phyloP scores from a whole-genome alignment of 1,140 invertebrate genomes.

The Drosophila rufa region DNA sequence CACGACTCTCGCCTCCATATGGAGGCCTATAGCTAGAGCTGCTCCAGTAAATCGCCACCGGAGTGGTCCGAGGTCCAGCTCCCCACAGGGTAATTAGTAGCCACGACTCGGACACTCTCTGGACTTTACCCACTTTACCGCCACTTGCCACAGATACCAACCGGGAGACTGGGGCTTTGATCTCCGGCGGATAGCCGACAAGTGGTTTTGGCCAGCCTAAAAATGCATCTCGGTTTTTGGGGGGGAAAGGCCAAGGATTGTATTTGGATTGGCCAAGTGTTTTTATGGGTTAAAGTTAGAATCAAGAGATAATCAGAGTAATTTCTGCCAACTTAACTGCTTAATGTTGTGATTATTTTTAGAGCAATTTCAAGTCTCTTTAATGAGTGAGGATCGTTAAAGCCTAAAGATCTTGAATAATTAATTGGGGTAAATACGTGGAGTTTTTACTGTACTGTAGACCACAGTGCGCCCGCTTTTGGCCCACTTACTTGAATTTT shows the following conservation, averaged over 20 bases:
- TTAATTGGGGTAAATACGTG: constrained; percentile 2
- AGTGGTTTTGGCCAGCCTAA: constrained; percentile 31
- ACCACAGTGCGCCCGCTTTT: constrained; percentile 40
- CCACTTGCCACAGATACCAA: constrained; percentile 71
- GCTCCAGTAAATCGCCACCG: constrained; percentile 24
- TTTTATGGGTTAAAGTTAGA: constrained; percentile 19
- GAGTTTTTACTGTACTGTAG: constrained; percentile 1
- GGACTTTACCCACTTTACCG: constrained; percentile 31
- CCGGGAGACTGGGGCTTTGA: constrained; percentile 53
- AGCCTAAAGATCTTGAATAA: neutral
- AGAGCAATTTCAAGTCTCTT: neutral
- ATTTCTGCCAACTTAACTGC: neutral
- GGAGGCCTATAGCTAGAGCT: constrained; percentile 1
- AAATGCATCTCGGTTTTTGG: constrained; percentile 9
- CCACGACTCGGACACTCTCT: constrained; percentile 61
- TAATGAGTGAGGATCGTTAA: neutral
- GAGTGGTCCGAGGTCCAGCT: constrained; percentile 20
- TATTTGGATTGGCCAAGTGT: constrained; percentile 18
- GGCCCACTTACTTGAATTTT: constrained; percentile 55
- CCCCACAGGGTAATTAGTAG: constrained; percentile 82
- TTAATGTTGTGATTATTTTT: constrained; percentile 7
- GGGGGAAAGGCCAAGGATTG: constrained; percentile 44
- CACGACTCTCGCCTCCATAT: constrained; percentile 63
- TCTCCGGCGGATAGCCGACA: constrained; percentile 66
- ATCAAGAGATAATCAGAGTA: neutral